These are phyloP conservation scores for Saccostrea glomerata DNA, from an alignment of 1,140 invertebrate genomes.

Conservation along the genomic window DNA sequence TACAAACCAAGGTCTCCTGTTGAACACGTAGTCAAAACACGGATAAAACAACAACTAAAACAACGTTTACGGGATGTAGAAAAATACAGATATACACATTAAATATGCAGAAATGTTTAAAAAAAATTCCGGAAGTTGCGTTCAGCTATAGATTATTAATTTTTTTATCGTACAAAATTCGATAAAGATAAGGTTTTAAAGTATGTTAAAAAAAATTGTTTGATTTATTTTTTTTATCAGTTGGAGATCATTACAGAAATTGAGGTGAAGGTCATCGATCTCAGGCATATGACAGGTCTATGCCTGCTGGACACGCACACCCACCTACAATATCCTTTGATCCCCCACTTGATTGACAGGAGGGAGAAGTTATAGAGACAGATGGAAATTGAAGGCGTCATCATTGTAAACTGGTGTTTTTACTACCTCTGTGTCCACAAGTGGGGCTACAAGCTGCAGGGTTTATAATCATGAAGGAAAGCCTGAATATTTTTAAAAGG, in stretches of 20 bases:
- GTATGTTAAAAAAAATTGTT: no score
- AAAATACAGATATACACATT: not conserved
- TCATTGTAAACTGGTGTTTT: no score
- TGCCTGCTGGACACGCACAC: slow-evolving; percentile 42
- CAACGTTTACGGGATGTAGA: slow-evolving; percentile 64
- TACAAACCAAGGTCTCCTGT: slow-evolving; percentile 71
- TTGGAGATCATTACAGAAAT: slow-evolving; percentile 62
- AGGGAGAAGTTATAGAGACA: slow-evolving; percentile 53
- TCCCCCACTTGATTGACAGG: slow-evolving; percentile 60
- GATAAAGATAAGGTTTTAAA: no score
- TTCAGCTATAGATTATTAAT: no score
- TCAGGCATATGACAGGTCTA: slow-evolving; percentile 53
- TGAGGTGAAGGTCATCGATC: slow-evolving; percentile 50
- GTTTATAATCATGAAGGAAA: no score
- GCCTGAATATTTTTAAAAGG: no score
- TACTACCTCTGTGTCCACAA: no score
- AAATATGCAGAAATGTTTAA: no score
- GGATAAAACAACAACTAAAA: slow-evolving; percentile 68
- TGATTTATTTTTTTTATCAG: not conserved
- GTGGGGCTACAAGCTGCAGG: no score
- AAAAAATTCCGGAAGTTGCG: no score
- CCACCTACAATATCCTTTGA: slow-evolving; percentile 65
- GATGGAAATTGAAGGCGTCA: not conserved
- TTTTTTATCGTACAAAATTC: no score
- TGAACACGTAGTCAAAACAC: slow-evolving; percentile 75